Evolutionary conservation across 2,888 invertebrate species (phyloP), one percentile per base, ranked within the genome.

Genomic region (Congeria kusceri): DNA sequence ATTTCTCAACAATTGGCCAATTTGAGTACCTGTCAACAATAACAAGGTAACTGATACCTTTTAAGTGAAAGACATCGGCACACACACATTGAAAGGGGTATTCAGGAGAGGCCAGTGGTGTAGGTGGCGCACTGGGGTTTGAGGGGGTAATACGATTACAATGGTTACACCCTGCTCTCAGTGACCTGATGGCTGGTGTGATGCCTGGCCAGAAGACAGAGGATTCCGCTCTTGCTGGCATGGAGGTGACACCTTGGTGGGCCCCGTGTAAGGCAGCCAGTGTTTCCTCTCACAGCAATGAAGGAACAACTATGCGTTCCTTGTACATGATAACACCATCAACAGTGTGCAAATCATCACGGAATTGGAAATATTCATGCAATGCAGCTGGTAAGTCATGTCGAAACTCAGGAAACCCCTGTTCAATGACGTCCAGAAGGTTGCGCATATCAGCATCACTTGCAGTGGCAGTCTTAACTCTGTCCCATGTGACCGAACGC

Each of bases 181-280:
- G 18, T 4, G 9, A 20, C 23, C 15, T 28, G 56, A 46, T 86
- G 5, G 64, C 80, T n/a, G 82, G 57, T 3, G 84, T 88, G 25
- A 88, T 86, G 13, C 86, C 86, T n/a, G 86, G 85, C 87, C 87
- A 88, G 58, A 88, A 87, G 0, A 88, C 70, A 20, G 86, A 84
- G 5, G 76, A 28, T 61, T 88, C 87, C 9, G 87, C 88, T 56
- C 86, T 63, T 11, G 87, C 56, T 13, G 27, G 73, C 85, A 87
- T 89, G 5, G 74, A 46, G 4, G 87, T 70, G 4, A 82, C 77
- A 11, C 88, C 88, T 68, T 87, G 88, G 56, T 88, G 88, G 23
- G 86, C 89, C 15, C 88, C 75, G 58, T 89, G 86, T 0, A 88
- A 74, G 0, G 82, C 64, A 1, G 11, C 28, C 0, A 88, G 57